Evolutionary conservation across 1,140 invertebrate species (phyloP).

Genomic region (Macrobrachium rosenbergii): DNA sequence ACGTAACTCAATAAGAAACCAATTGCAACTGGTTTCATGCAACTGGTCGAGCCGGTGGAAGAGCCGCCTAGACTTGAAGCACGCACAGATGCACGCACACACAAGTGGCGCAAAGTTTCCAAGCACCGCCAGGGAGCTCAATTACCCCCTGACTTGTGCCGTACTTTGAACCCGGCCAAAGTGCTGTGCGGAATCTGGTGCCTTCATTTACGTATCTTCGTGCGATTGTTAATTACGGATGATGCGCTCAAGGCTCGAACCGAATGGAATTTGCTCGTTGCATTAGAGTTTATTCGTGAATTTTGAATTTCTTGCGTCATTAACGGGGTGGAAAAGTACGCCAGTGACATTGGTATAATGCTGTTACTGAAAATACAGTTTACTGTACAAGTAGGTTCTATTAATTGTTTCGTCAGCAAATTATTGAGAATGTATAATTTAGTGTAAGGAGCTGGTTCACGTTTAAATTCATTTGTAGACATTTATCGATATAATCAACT

Average conservation of each 20-base stretch:
- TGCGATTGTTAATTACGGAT: background rate
- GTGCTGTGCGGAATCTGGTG: constrained; percentile 42
- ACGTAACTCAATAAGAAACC: background rate
- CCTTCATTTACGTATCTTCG: constrained; percentile 33
- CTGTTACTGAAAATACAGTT: too few species aligned
- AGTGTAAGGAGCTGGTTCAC: too few species aligned
- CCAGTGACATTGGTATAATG: too few species aligned
- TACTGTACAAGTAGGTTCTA: too few species aligned
- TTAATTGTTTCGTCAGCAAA: too few species aligned
- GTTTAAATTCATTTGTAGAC: too few species aligned
- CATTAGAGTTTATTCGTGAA: too few species aligned
- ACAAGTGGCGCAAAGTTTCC: constrained; percentile 44
- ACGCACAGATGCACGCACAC: constrained; percentile 50
- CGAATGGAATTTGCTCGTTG: background rate
- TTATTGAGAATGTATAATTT: too few species aligned
- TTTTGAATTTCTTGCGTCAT: too few species aligned
- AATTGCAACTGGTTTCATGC: background rate
- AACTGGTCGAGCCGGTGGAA: constrained; percentile 28
- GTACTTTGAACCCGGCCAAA: constrained; percentile 55
- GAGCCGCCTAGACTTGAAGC: constrained; percentile 28
- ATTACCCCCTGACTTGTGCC: constrained; percentile 35
- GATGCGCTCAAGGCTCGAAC: background rate
- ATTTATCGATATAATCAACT: too few species aligned
- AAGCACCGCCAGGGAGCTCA: constrained; percentile 34
- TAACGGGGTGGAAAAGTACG: too few species aligned